A percentile compares a stretch with the other conserved stretches of the same genome.
These are phyloP conservation scores for Crotalus viridis DNA, from an alignment of 2,113 vertebrate species.

Conservation along the genomic window DNA sequence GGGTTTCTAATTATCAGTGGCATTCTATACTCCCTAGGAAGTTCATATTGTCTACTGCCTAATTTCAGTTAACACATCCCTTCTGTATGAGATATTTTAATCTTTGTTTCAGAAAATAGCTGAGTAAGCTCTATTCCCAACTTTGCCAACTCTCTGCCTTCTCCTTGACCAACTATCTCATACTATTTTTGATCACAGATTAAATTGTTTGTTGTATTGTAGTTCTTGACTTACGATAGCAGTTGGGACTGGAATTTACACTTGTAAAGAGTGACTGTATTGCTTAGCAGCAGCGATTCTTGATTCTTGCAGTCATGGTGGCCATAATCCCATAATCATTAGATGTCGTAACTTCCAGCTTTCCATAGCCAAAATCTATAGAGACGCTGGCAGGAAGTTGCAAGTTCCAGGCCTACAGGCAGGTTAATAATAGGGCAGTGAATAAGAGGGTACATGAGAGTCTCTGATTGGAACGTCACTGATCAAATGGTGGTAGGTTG, in stretches of 20 bases:
- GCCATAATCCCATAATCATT: not conserved
- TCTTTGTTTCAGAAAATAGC: not conserved
- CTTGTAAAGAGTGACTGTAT: not conserved
- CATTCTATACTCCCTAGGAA: not conserved
- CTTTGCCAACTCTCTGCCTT: not conserved
- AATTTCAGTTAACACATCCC: slow-evolving; percentile 4
- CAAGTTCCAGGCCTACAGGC: not conserved
- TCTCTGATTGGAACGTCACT: no score
- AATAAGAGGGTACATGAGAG: not conserved
- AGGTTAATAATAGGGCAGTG: not conserved
- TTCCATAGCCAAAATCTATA: not conserved
- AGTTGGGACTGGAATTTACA: not conserved
- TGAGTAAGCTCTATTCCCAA: not conserved
- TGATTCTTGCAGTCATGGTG: not conserved
- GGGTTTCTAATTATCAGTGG: not conserved
- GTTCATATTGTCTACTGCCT: not conserved
- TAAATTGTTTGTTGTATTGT: not conserved
- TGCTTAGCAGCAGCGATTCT: not conserved
- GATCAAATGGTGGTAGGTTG: no score
- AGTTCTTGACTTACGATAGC: not conserved
- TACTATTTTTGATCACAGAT: not conserved
- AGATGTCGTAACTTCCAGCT: not conserved
- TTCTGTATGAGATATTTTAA: not conserved
- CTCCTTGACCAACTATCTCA: not conserved
- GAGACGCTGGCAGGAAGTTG: not conserved